Evolutionary conservation across 2,113 vertebrate species (phyloP), one percentile per base, ranked within the genome.

Genomic region (Helogale parvula): DNA sequence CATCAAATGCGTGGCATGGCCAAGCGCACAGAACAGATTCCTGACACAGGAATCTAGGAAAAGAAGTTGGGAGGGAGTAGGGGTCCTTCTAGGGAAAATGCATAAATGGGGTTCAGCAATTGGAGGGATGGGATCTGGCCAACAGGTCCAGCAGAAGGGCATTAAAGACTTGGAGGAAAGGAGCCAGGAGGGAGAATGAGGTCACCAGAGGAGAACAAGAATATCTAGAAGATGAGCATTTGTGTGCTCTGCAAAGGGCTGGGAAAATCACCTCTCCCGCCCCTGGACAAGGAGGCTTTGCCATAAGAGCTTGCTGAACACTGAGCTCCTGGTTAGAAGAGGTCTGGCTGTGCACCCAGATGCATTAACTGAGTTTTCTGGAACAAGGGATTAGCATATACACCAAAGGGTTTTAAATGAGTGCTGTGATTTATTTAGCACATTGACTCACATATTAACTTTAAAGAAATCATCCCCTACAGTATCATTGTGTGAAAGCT

Each of bases 401-500:
- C 31, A 65, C 25, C 94, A 68, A 97, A 79, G 41, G 25, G 57
- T 91, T 96, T 87, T 60, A 96, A 97, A 96, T 97, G 63, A 97
- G 95, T 81, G 29, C 54, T 38, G 66, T 88, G 93, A 83, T 94
- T 98, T 90, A 41, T 93, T 95, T 96, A 69, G n/a, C 33, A 76
- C 45, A 33, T 77, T 29, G 88, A 95, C 91, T 97, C 0, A 0
- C 25, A 68, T 91, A 88, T 84, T 96, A 97, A 97, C 90, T 90
- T 52, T 41, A 54, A 92, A 88, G 72, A 98, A 98, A 97, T 45
- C 93, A 96, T 96, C 86, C 96, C 88, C 80, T 72, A 97, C 27
- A 10, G 79, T 85, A 93, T 91, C 90, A 96, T 90, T 86, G 88
- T 94, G 57, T 47, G 87, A 97, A 85, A 83, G 66, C 7, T 79